These are phyloP conservation scores for Strix uralensis DNA, from an alignment of 2,113 vertebrate genomes.

Conservation along the genomic window DNA sequence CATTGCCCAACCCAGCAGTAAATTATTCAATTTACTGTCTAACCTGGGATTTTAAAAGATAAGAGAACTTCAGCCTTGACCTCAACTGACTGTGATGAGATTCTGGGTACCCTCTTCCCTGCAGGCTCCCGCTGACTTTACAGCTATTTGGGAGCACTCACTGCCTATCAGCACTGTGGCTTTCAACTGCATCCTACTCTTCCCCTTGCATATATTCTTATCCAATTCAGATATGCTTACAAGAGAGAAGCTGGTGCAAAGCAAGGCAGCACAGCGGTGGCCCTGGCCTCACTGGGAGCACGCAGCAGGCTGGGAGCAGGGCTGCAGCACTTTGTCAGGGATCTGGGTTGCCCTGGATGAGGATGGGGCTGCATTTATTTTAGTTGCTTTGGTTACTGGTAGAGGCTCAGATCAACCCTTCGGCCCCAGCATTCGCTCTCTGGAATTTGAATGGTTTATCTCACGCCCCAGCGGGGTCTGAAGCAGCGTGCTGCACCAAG, in stretches of 20 bases:
- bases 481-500: conserved; percentile 58
- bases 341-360: neutral
- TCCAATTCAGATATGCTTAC: neutral
- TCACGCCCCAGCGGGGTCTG: conserved; percentile 69
- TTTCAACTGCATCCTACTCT: neutral
- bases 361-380: neutral
- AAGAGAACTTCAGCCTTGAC: neutral
- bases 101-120: neutral
- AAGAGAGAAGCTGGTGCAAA: neutral
- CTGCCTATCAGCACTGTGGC: neutral
- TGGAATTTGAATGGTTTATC: conserved; percentile 85
- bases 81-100: fast-evolving
- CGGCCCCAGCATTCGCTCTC: neutral
- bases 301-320: neutral
- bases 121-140: fast-evolving
- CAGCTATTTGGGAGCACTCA: neutral
- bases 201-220: too few relatives aligned
- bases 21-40: neutral
- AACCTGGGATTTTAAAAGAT: neutral
- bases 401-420: neutral
- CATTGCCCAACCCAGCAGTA: neutral
- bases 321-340: fast-evolving
- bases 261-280: neutral
- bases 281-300: neutral
- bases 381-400: neutral